Base-by-base conservation (phyloP, 2,888 invertebrate species). In the Deilephila porcellus region DNA sequence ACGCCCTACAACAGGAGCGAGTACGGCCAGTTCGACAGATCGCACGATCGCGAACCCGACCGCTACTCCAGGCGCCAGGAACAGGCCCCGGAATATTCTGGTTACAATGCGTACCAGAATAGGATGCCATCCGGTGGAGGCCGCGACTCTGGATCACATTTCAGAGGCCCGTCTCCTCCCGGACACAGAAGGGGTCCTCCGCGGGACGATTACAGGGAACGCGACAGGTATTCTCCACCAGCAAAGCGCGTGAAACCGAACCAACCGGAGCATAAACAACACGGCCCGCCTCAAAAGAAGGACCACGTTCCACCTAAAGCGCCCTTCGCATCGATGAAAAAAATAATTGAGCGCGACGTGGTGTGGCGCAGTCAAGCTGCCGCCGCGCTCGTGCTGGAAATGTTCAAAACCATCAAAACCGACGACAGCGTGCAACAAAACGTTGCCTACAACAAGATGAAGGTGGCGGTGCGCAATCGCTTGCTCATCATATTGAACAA, bases 361-460 rank as follows among this genome's bases (percentile, higher is more conserved):
- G 67, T 52, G 14, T 73, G 73, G 74, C 79, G 79, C 8, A 71
- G 56, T 3, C 78, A 77, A 59, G 77, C 76, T 8, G 71, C 75
- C 11, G 73, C 77, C 53, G 8, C 29, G 4, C 71, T 79, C 19
- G 73, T 74, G 17, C 78, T 72, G 62, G 52, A 70, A 11, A 72
- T 76, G n/a, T 25, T 74, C 11, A 32, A 52, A 25, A 34, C 32
- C 11, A 14, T 75, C 45, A 52, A 45, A 52, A 45, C 52, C 17
- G 45, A 67, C 20, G 14, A 17, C n/a, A n/a, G 4, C 45, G 67
- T 67, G 25, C 67, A 45, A n/a, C 67, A 67, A 7, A 67, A 67
- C 25, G 25, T 67, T 17, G 67, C 29, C 17, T 67, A 45, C 25
- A 20, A 45, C 25, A 52, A 52, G 52, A 67, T 67, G 67, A 67